A percentile compares a stretch with the other conserved stretches of the same genome.
Conservation (phyloP, 2,797 vertebrate species). For the Distichodus sexfasciatus region DNA sequence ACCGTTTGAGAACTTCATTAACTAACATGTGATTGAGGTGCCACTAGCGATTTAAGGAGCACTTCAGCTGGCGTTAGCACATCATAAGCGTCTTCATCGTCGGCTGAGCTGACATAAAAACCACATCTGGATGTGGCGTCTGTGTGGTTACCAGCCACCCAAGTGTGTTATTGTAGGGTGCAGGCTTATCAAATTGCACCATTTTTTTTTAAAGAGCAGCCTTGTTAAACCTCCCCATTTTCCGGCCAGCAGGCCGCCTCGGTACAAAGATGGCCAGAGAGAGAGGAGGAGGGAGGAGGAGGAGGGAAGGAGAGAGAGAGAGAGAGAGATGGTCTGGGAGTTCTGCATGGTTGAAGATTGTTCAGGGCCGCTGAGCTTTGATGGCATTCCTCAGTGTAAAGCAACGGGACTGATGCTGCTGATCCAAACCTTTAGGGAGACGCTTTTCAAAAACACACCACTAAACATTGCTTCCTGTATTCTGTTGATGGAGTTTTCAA, state of each 20-base stretch:
- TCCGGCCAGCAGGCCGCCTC: slow-evolving; percentile 49
- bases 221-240: slow-evolving; percentile 59
- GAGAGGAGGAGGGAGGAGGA: background rate
- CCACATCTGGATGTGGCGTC: slow-evolving; percentile 57
- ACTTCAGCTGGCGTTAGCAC: slow-evolving; percentile 27
- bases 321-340: slow-evolving; percentile 54
- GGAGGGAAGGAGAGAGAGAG: background rate
- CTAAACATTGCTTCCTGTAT: slow-evolving; percentile 52
- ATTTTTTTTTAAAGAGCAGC: slow-evolving; percentile 53
- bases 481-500: slow-evolving; percentile 43
- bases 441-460: slow-evolving; percentile 52
- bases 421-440: slow-evolving; percentile 54
- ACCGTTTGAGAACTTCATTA: slow-evolving; percentile 43
- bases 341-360: slow-evolving; percentile 69
- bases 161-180: slow-evolving; percentile 59
- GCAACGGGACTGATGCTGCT: slow-evolving; percentile 62
- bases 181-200: slow-evolving; percentile 57
- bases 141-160: slow-evolving; percentile 51
- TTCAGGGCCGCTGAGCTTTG: slow-evolving; percentile 64
- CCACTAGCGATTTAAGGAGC: slow-evolving; percentile 33
- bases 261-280: slow-evolving; percentile 2
- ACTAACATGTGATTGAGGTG: slow-evolving; percentile 43
- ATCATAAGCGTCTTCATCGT: slow-evolving; percentile 65
- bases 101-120: slow-evolving; percentile 55
- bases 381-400: slow-evolving; percentile 64